A percentile compares a stretch with the other conserved stretches of the same genome.
phyloP scores from a whole-genome alignment of 2,888 invertebrate genomes.

The Gortyna flavago region DNA sequence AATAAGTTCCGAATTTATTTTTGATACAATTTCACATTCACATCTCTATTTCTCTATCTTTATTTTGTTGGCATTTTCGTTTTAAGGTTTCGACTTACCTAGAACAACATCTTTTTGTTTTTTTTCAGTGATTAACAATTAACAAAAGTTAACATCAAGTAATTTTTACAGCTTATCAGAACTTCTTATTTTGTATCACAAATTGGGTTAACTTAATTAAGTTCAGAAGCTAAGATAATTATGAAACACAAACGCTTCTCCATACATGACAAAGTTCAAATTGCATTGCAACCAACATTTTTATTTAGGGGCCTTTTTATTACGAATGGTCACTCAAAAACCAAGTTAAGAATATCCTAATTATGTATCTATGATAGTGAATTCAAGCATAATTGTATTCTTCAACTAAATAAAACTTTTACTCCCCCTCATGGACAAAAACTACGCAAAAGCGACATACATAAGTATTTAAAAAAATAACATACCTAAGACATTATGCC shows the following conservation, averaged over 20 bases:
- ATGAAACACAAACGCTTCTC: not conserved
- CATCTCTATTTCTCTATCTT: not conserved
- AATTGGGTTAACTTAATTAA: not conserved
- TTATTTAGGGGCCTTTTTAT: not conserved
- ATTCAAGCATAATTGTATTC: not conserved
- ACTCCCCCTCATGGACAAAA: not conserved
- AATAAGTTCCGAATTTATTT: not conserved
- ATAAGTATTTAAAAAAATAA: not conserved
- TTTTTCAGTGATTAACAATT: not conserved
- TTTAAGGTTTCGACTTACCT: not conserved
- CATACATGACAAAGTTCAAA: not conserved
- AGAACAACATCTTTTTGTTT: not conserved
- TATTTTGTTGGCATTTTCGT: not conserved
- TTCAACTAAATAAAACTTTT: not conserved
- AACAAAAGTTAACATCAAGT: not conserved
- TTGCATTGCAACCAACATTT: not conserved
- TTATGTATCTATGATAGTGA: not conserved
- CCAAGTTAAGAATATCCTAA: not conserved
- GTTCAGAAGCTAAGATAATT: not conserved
- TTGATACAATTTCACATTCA: not conserved
- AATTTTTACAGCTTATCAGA: not conserved
- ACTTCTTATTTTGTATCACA: not conserved
- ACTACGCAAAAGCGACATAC: constrained; percentile 7
- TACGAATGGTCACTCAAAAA: not conserved
- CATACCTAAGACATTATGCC: constrained; percentile 63